Evolutionary conservation across 2,113 vertebrate genomes (phyloP), one percentile per base, ranked within the genome.

Genomic region (Natator depressus): DNA sequence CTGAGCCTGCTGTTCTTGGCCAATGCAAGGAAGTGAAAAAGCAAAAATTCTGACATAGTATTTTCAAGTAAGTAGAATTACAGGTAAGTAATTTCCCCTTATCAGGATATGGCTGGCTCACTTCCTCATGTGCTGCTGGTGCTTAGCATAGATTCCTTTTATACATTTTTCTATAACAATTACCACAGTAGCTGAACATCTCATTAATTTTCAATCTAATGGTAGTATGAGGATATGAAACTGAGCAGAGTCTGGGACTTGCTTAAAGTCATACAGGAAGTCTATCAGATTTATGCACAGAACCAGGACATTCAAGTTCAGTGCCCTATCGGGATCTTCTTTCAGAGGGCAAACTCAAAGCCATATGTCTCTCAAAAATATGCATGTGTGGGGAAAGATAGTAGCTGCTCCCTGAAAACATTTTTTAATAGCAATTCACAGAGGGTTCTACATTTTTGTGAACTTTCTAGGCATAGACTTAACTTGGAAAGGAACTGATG

Each of bases 371-470:
- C n/a, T n/a, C 11, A 27, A 27, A 80, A 88, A 62, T 78, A 0
- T 82, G 83, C 78, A 3, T 25, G 1, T 1, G 2, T 54, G 31
- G 80, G 76, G 59, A 87, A 79, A 3, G 51, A 12, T 2, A 10
- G 76, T 19, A 75, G 84, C 55, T 91, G 17, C 4, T 69, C 80
- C 46, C 76, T 49, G 14, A 25, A 50, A 24, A 5, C 14, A 13
- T 0, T 16, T 6, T 6, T 46, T 35, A 35, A 65, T 35, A 16
- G 31, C 59, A 17, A 35, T 35, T 16, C 35, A 8, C 50, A 85
- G 76, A 42, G 42, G 10, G 10, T 51, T 19, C 50, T 42, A 1
- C 0, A 0, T 14, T 7, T 62, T 65, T 65, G 59, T 35, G 59
- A 31, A 8, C 31, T 16, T 35, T 17, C 59, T 65, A 35, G 6